These are phyloP conservation scores for Leptatherina wallacei DNA, from an alignment of 2,797 vertebrate genomes.

Conservation along the genomic window DNA sequence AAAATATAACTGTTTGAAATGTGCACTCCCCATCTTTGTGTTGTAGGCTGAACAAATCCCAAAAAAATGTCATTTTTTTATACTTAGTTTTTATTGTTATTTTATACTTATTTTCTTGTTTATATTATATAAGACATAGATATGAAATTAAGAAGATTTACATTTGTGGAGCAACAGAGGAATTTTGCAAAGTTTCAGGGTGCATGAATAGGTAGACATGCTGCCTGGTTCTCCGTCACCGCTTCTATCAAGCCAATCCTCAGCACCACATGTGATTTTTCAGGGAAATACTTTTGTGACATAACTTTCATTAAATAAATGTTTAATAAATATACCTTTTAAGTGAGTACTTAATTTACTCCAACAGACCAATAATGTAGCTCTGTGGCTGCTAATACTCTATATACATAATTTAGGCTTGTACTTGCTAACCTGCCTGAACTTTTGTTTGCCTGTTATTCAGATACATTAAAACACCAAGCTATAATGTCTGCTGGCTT, in stretches of 20 bases:
- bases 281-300: neutral
- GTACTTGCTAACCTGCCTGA: neutral
- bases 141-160: no score
- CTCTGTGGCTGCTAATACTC: neutral
- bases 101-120: no score
- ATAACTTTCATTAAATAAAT: neutral
- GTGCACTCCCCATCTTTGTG: neutral
- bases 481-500: neutral
- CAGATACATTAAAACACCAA: neutral
- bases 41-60: neutral
- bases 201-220: no score
- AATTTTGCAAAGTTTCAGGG: no score
- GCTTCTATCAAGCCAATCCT: neutral
- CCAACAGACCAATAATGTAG: neutral
- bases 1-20: neutral
- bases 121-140: no score
- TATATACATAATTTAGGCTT: neutral
- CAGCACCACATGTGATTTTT: neutral
- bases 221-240: neutral
- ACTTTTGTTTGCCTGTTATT: no score
- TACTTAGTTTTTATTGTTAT: no score
- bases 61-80: no score
- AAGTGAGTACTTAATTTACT: neutral
- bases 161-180: no score
- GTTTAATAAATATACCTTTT: neutral